Evolutionary conservation across 2,797 vertebrate species (phyloP).

Genomic region (Sarcophilus harrisii): DNA sequence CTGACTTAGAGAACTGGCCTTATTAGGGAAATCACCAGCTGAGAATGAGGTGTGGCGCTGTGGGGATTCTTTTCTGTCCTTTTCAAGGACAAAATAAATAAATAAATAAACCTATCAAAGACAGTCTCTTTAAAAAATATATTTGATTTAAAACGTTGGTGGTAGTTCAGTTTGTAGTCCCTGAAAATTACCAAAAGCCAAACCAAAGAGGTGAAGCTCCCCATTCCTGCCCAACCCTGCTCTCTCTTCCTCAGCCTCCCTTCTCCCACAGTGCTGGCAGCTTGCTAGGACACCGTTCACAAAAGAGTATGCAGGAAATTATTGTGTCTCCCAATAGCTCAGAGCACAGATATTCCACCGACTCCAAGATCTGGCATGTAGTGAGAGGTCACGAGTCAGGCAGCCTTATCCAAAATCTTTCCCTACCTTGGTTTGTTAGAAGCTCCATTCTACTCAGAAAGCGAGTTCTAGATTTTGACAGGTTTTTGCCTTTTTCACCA

Average conservation of each 20-base stretch:
- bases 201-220: constrained; percentile 5
- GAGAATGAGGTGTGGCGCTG: neutral
- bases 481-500: neutral
- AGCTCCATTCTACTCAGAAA: neutral
- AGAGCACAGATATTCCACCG: neutral
- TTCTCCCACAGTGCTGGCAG: constrained; percentile 8
- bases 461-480: neutral
- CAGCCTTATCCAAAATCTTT: neutral
- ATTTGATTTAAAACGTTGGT: constrained; percentile 37
- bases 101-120: neutral
- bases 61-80: neutral
- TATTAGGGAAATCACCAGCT: constrained; percentile 41
- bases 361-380: neutral
- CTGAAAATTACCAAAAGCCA: neutral
- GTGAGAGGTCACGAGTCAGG: neutral
- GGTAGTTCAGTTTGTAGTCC: constrained; percentile 50
- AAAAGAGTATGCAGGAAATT: neutral
- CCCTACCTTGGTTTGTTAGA: neutral
- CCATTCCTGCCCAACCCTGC: constrained; percentile 8
- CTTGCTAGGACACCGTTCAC: neutral
- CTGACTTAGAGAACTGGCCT: constrained; percentile 29
- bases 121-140: neutral
- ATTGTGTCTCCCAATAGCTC: neutral
- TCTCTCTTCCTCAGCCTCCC: constrained; percentile 1
- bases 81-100: constrained; percentile 26